A percentile compares a stretch with the other conserved stretches of the same genome.
These are phyloP conservation scores for Ericerus pela DNA, from an alignment of 1,140 invertebrate genomes.

Conservation along the genomic window DNA sequence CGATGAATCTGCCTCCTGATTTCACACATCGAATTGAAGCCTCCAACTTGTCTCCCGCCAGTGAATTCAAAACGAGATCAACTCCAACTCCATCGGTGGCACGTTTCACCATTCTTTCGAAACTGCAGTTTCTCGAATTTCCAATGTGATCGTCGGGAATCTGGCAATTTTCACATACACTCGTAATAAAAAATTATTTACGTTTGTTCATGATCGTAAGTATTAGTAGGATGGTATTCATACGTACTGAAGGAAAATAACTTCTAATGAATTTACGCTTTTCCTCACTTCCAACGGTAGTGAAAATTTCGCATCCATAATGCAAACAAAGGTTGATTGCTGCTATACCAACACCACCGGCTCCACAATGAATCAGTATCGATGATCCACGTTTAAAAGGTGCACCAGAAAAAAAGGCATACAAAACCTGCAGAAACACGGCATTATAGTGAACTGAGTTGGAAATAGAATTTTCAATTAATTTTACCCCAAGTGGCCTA, in stretches of 20 bases:
- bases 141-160: no score
- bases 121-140: no score
- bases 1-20: not conserved
- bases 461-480: no score
- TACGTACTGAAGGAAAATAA: constrained; percentile 41
- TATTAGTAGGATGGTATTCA: no score
- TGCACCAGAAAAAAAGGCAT: constrained; percentile 46
- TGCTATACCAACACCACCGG: constrained; percentile 61
- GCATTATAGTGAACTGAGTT: no score
- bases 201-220: no score
- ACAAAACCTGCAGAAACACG: no score
- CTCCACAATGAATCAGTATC: constrained; percentile 56
- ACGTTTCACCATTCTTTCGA: no score
- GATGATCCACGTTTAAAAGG: constrained; percentile 42
- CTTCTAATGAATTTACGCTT: constrained; percentile 50
- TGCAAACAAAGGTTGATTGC: constrained; percentile 52
- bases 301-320: constrained; percentile 48
- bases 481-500: no score
- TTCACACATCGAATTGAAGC: not conserved
- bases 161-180: no score
- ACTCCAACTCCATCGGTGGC: constrained; percentile 9
- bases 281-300: constrained; percentile 49
- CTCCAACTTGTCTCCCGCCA: not conserved
- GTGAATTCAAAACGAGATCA: constrained; percentile 4
- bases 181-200: no score